Evolutionary conservation across 1,140 invertebrate genomes (phyloP), one percentile per base, ranked within the genome.

Genomic region (Leptestheria dahalacensis): DNA sequence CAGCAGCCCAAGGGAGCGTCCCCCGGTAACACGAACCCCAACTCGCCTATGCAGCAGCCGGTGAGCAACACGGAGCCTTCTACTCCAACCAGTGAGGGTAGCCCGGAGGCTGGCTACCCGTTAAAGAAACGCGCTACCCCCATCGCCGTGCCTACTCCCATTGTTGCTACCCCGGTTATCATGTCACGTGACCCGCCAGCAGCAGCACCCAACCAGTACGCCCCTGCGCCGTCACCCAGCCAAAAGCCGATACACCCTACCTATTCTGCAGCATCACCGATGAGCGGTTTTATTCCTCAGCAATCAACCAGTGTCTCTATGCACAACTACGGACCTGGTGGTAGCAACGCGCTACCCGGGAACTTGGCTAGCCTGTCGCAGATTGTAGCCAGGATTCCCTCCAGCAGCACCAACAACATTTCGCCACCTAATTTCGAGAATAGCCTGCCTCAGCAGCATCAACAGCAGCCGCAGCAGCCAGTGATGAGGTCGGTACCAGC

Each of bases 1-100:
- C 79, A 82, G 79, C 63, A 83, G 81, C 64, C 82, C 82, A 1
- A 82, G 84, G 58, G 84, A 83, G 67, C 82, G n/a, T 53, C 60
- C 23, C 24, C 54, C 48, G 23, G 24, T 21, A 26, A 46, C 41
- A 26, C 47, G 11, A 57, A 33, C 20, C 51, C 52, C 29, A 52
- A 46, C 28, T 23, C 55, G 46, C 15, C 46, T 33, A 33, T 48
- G 53, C 18, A 49, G 24, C 47, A 59, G 57, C 28, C 23, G 25
- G 25, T 41, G 47, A 53, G 46, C 61, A n/a, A 18, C 55, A 24
- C 24, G 46, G 23, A 51, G 25, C 29, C 29, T 23, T 51, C 41
- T 29, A 47, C n/a, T 12, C 49, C 21, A 20, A 56, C 46, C 25
- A 23, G 41, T 46, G 41, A 46, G 25, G 25, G 47, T 29, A 62